Evolutionary conservation across 2,797 vertebrate genomes (phyloP).

Genomic region (Carcharodon carcharias): DNA sequence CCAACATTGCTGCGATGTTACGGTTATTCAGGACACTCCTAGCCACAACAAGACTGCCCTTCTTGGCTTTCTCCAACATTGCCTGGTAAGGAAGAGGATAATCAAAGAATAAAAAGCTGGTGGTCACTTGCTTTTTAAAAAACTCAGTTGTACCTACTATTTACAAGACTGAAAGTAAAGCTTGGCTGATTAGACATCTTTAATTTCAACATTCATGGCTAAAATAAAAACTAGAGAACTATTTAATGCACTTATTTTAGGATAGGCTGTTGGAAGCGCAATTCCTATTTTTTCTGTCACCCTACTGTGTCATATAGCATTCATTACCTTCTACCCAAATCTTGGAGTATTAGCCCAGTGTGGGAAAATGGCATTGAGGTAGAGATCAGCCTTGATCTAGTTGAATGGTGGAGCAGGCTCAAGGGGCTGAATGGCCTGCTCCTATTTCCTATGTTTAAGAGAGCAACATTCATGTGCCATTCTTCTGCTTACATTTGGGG

Average conservation of each 20-base stretch:
- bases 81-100: constrained; percentile 46
- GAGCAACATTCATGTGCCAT: background rate
- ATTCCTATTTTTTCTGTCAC: background rate
- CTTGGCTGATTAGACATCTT: background rate
- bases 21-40: constrained; percentile 64
- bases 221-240: background rate
- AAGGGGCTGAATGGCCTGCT: too few species aligned
- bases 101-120: background rate
- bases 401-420: too few species aligned
- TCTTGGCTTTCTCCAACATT: constrained; percentile 60
- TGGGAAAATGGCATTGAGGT: too few species aligned
- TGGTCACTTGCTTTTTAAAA: background rate
- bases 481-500: background rate
- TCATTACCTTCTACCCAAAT: background rate
- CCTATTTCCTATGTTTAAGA: too few species aligned
- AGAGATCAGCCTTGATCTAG: too few species aligned
- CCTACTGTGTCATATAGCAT: background rate
- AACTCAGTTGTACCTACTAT: background rate
- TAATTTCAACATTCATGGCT: background rate
- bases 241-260: background rate
- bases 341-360: background rate
- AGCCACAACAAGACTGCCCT: constrained; percentile 58
- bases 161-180: background rate
- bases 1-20: constrained; percentile 61
- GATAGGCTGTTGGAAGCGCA: too few species aligned